Evolutionary conservation across 2,113 vertebrate species (phyloP), one percentile per base, ranked within the genome.

Genomic region (Stegastes partitus): DNA sequence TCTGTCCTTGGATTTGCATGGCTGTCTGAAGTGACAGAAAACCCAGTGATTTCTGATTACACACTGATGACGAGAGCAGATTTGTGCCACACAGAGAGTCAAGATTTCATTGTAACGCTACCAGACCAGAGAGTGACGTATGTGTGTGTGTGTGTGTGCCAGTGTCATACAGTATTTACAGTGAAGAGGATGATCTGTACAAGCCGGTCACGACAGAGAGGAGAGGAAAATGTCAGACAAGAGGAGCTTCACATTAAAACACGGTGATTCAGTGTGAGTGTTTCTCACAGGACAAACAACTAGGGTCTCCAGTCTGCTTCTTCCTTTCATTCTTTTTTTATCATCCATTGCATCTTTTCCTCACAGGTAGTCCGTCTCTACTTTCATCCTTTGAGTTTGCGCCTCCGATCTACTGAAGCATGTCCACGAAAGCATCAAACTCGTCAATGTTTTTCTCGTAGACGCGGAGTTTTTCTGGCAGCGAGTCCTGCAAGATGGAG

Each of bases 381-480:
- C 57, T 11, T 2, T 54, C 8, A 28, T 25, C 18, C 25, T 42
- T 9, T 0, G 4, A 11, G 53, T 39, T 51, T 45, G 3, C 37
- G 15, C 49, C n/a, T 67, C 56, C 21, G 1, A 0, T 86, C 94
- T 96, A 99, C 93, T 99, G 98, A 75, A 99, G 95, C 66, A 97
- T 99, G 86, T 99, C 98, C 75, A 99, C 97, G 77, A 99, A 99
- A n/a, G 97, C 97, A 65, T 99, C 98, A 68, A 99, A 99, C 88
- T 99, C 98, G 53, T 97, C 96, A 6, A 99, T 98, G 3, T 99
- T 99, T 79, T 97, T 98, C 94, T 99, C 98, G 0, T 99, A 99
- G 59, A 97, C 94, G 45, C 97, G 97, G 91, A 99, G 91, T 87
- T 99, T 99, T 93, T 99, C 98, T 0, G 98, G 98, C 76, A 99